Conservation (phyloP, 2,888 invertebrate genomes). For the Taphrorychus bicolor region DNA sequence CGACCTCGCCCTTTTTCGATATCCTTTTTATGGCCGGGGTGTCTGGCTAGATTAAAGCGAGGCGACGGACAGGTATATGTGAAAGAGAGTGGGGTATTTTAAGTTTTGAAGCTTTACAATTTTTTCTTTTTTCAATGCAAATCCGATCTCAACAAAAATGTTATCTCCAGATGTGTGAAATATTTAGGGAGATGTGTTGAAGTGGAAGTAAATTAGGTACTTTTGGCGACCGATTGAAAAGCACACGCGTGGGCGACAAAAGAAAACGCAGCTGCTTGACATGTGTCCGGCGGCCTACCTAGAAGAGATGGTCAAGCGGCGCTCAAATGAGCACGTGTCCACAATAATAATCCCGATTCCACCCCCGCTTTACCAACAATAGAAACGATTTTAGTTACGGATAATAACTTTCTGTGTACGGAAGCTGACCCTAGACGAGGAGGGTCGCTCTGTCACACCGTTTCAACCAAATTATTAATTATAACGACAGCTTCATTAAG, state of each 20-base stretch:
- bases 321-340: conserved; percentile 48
- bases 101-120: neutral
- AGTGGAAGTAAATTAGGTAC: conserved; percentile 57
- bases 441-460: conserved; percentile 23
- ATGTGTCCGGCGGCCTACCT: conserved; percentile 54
- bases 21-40: conserved; percentile 45
- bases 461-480: conserved; percentile 29
- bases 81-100: neutral
- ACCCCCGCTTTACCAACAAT: conserved; percentile 55
- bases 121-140: neutral
- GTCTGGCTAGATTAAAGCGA: conserved; percentile 54
- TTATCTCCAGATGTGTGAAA: conserved; percentile 56
- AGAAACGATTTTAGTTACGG: conserved; percentile 60
- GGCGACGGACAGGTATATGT: conserved; percentile 36
- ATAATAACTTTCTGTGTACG: conserved; percentile 50
- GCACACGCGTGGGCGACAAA: conserved; percentile 58
- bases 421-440: conserved; percentile 22
- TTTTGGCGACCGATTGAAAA: too few species aligned
- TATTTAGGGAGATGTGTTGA: conserved; percentile 52
- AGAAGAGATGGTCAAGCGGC: conserved; percentile 56
- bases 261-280: conserved; percentile 56
- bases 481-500: conserved; percentile 33
- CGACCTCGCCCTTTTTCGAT: conserved; percentile 52
- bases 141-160: conserved; percentile 9
- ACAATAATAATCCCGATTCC: conserved; percentile 47